A percentile compares a stretch with the other conserved stretches of the same genome.
These are phyloP conservation scores for Scolopax mira DNA, from an alignment of 2,113 vertebrate species.

Conservation along the genomic window DNA sequence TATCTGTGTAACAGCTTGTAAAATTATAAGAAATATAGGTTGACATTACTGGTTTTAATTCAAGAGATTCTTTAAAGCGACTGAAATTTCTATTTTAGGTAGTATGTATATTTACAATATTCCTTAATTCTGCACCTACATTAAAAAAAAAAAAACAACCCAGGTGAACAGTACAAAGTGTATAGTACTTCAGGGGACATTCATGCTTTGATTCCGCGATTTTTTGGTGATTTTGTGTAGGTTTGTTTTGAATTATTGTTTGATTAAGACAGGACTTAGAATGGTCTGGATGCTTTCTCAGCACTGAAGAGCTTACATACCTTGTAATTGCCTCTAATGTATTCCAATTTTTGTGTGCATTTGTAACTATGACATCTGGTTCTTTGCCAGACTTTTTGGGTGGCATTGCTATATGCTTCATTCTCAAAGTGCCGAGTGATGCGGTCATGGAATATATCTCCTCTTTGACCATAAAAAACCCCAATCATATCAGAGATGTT, in stretches of 20 bases:
- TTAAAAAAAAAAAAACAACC: neutral
- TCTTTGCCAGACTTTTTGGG: slow-evolving; percentile 53
- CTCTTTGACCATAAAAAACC: neutral
- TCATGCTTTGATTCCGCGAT: neutral
- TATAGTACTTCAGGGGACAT: neutral
- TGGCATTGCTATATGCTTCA: neutral
- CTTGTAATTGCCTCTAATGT: slow-evolving; percentile 34
- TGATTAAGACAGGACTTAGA: neutral
- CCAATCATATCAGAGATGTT: neutral
- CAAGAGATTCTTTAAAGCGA: neutral
- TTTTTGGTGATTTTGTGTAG: neutral
- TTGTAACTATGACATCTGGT: slow-evolving; percentile 33
- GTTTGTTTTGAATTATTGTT: neutral
- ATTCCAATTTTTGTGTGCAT: neutral
- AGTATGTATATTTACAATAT: neutral
- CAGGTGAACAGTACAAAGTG: neutral
- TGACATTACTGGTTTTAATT: neutral
- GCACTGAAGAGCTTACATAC: slow-evolving; percentile 4
- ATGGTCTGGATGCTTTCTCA: neutral
- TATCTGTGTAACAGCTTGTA: neutral
- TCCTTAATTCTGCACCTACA: neutral
- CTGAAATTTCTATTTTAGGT: neutral
- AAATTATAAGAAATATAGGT: neutral
- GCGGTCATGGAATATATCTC: neutral
- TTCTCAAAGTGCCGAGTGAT: slow-evolving; percentile 33